These are phyloP conservation scores for Pelosia muscerda DNA, from an alignment of 2,888 invertebrate genomes.

Conservation along the genomic window DNA sequence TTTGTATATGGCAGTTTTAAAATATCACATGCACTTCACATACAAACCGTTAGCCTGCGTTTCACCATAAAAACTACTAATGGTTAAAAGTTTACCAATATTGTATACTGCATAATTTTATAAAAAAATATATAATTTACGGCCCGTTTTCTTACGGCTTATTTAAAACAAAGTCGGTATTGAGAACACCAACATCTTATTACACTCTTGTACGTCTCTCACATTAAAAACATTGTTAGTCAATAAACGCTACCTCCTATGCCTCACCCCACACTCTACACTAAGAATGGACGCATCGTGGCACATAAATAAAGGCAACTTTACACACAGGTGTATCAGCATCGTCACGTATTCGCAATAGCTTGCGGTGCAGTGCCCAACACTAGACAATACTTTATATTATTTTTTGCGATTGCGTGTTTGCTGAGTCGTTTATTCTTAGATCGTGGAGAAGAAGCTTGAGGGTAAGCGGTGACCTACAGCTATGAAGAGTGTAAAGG, in stretches of 20 bases:
- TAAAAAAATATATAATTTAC: too few relatives aligned
- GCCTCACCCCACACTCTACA: conserved; percentile 28
- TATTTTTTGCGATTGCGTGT: background rate
- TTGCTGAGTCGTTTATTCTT: conserved; percentile 1
- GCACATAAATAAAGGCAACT: conserved; percentile 73
- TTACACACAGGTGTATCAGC: conserved; percentile 74
- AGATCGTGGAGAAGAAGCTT: too few relatives aligned
- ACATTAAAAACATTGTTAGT: background rate
- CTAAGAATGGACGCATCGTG: conserved; percentile 61
- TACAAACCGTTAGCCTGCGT: too few relatives aligned
- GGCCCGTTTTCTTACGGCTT: too few relatives aligned
- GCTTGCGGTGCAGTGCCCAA: conserved; percentile 35
- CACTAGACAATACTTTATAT: conserved; percentile 12
- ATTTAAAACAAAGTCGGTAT: too few relatives aligned
- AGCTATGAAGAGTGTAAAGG: background rate
- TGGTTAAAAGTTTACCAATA: too few relatives aligned
- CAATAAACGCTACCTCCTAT: conserved; percentile 32
- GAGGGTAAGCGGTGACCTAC: background rate
- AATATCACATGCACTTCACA: too few relatives aligned
- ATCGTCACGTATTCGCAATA: conserved; percentile 55
- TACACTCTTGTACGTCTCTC: background rate
- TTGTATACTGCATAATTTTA: too few relatives aligned
- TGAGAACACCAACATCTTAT: too few relatives aligned
- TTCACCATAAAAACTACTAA: too few relatives aligned
- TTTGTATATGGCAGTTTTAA: too few relatives aligned